Percentiles rank a stretch among this genome's conserved stretches.
Conservation (phyloP, 1,140 invertebrate species). For the Manduca sexta region DNA sequence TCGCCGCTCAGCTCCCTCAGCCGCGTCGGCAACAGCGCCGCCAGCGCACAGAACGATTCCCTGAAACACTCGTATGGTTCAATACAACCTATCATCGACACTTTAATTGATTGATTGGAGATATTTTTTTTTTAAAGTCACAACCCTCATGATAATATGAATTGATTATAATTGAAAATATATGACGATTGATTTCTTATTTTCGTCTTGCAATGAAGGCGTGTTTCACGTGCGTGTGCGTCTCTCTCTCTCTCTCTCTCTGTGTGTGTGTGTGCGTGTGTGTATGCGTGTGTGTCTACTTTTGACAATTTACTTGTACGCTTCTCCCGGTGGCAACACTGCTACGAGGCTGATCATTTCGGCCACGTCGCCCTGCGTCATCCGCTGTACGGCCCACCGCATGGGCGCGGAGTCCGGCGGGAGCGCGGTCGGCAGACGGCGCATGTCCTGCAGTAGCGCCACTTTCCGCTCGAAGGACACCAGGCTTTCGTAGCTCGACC, state of each 20-base stretch:
- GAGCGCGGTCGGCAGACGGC: conserved; percentile 7
- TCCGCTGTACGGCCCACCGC: conserved; percentile 12
- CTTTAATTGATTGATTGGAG: no score
- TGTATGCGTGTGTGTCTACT: no score
- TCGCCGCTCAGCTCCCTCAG: conserved; percentile 10
- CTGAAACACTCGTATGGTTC: conserved; percentile 15
- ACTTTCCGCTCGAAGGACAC: conserved; percentile 19
- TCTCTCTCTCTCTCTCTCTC: no score
- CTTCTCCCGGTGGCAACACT: conserved; percentile 18
- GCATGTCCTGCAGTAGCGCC: conserved; percentile 12
- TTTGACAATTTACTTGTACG: conserved; percentile 10
- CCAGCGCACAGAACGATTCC: conserved; percentile 9
- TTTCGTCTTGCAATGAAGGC: no score
- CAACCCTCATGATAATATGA: no score
- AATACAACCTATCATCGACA: no score
- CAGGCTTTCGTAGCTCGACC: conserved; percentile 20
- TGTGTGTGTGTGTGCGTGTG: no score
- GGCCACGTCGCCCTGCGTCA: not conserved
- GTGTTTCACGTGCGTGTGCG: no score
- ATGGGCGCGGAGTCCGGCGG: conserved; percentile 13
- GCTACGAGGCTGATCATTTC: conserved; percentile 15
- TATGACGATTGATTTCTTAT: no score
- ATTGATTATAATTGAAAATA: no score
- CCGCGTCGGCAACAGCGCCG: conserved; percentile 10
- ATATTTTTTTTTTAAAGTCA: no score